Percentiles rank a stretch among this genome's conserved stretches.
Conservation (phyloP, 2,888 invertebrate genomes). For the Himalopsyche kuldschensis region DNA sequence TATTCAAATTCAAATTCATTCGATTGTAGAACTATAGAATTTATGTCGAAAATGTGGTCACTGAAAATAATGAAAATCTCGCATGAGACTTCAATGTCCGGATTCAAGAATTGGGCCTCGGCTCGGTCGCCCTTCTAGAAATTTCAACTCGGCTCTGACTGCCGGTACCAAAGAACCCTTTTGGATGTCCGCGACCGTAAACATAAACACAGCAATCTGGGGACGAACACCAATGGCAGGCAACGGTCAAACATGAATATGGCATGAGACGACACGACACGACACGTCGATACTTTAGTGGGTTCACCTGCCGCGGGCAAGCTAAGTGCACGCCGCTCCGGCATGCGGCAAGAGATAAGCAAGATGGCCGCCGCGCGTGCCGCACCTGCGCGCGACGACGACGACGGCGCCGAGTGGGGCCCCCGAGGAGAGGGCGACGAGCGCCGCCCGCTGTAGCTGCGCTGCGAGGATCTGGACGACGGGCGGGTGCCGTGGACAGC, state of each 20-base stretch:
- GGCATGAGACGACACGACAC: constrained; percentile 43
- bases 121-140: background rate
- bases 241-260: constrained; percentile 46
- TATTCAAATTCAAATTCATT: no score
- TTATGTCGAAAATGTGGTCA: no score
- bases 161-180: background rate
- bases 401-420: constrained; percentile 57
- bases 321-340: constrained; percentile 55
- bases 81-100: no score
- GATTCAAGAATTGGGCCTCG: background rate
- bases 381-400: constrained; percentile 85
- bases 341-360: constrained; percentile 88
- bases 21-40: no score
- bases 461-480: constrained; percentile 61
- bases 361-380: constrained; percentile 92
- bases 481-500: constrained; percentile 66
- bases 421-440: constrained; percentile 54
- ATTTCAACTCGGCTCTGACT: background rate
- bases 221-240: constrained; percentile 15
- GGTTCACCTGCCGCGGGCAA: constrained; percentile 60
- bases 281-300: constrained; percentile 60
- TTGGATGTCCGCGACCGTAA: background rate
- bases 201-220: background rate
- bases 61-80: no score
- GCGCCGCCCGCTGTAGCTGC: constrained; percentile 61